Conservation (phyloP, 92 coral and sea anemone genomes). For the Phenganax subtilis region DNA sequence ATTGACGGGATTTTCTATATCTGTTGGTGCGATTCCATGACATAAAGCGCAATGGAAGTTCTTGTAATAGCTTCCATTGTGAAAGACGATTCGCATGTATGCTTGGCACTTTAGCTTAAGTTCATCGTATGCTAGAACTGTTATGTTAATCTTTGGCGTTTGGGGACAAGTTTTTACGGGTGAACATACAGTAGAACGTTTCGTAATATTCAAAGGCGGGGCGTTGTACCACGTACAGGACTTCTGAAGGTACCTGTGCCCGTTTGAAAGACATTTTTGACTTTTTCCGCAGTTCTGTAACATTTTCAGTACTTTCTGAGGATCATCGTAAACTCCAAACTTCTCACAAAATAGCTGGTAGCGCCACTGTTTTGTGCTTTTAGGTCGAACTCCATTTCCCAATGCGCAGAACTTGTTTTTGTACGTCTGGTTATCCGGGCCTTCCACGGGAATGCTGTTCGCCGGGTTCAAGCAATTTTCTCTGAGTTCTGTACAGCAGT, state of each 20-base stretch:
- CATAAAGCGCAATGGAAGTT: conserved; percentile 44
- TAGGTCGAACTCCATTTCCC: conserved; percentile 9
- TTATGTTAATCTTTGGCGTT: conserved; percentile 12
- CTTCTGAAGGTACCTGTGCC: not conserved
- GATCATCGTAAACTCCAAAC: not conserved
- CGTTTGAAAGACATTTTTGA: not conserved
- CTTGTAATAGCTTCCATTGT: conserved; percentile 2
- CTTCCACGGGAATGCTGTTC: conserved; percentile 28
- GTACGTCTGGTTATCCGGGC: conserved; percentile 23
- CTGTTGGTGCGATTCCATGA: conserved; percentile 8
- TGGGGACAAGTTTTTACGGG: conserved; percentile 22
- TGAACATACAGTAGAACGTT: conserved; percentile 24
- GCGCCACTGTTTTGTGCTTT: conserved; percentile 7
- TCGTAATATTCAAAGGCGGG: conserved; percentile 8
- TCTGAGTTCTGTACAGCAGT: not conserved
- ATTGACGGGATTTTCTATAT: not conserved
- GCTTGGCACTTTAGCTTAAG: conserved; percentile 31
- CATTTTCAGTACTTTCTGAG: not conserved
- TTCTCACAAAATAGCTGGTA: conserved; percentile 1
- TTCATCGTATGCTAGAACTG: not conserved
- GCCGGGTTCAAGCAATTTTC: conserved; percentile 9
- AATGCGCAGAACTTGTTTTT: conserved; percentile 33
- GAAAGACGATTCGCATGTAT: conserved; percentile 31
- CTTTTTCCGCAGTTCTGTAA: not conserved
- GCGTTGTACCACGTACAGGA: conserved; percentile 17